Conservation (phyloP, 2,113 vertebrate genomes). For the Lepisosteus osseus region DNA sequence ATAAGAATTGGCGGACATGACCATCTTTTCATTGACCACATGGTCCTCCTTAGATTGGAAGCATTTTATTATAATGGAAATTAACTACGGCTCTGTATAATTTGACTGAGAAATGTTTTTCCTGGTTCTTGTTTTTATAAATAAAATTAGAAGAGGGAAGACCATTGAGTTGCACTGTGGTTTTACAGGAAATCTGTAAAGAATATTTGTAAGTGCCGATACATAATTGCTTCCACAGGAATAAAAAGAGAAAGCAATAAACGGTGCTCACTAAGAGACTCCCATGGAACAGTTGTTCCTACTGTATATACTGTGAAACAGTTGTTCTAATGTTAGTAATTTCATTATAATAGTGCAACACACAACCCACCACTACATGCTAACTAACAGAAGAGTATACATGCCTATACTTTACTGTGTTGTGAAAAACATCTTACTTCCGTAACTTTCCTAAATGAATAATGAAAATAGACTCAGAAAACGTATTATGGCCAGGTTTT, state of each 20-base stretch:
- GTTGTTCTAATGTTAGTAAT: background rate
- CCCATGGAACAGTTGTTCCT: slow-evolving; percentile 6
- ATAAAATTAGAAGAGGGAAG: slow-evolving; percentile 10
- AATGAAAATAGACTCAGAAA: too few species aligned
- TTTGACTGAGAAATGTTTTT: slow-evolving; percentile 57
- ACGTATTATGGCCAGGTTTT: too few species aligned
- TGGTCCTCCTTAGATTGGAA: slow-evolving; percentile 77
- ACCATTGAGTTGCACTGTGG: slow-evolving; percentile 1
- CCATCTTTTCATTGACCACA: slow-evolving; percentile 83
- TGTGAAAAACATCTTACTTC: too few species aligned
- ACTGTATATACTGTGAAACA: background rate
- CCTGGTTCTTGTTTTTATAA: slow-evolving; percentile 9
- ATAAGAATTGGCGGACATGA: slow-evolving; percentile 81
- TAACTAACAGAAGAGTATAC: background rate
- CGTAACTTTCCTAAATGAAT: too few species aligned
- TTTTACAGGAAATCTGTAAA: slow-evolving; percentile 13
- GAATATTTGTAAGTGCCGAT: background rate
- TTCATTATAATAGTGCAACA: background rate
- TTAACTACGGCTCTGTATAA: slow-evolving; percentile 61
- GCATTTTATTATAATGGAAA: slow-evolving; percentile 84
- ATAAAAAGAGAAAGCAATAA: background rate
- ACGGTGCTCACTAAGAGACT: background rate
- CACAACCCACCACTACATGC: background rate
- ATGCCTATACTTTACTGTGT: too few species aligned
- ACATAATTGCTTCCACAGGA: background rate